Evolutionary conservation across 2,888 invertebrate genomes (phyloP).

Genomic region (Zygogramma bicolorata): DNA sequence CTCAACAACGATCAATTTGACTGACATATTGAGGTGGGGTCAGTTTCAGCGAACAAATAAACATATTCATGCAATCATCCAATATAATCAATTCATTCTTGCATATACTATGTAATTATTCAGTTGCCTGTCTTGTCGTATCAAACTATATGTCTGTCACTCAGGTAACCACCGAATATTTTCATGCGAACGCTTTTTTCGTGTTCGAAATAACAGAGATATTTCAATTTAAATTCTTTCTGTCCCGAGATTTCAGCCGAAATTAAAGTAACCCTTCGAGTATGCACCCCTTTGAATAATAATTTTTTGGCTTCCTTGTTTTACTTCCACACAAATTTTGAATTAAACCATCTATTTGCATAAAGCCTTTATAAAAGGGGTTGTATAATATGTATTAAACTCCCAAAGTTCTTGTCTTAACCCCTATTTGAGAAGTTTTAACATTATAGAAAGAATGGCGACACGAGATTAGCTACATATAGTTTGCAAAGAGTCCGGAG

Average conservation of each 20-base stretch:
- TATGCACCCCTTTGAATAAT: constrained; percentile 49
- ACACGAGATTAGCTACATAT: constrained; percentile 36
- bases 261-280: constrained; percentile 19
- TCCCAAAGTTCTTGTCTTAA: constrained; percentile 44
- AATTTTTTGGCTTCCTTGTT: constrained; percentile 51
- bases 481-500: constrained; percentile 18
- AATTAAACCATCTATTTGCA: constrained; percentile 54
- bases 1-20: too few species aligned
- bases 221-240: constrained; percentile 25
- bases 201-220: constrained; percentile 1
- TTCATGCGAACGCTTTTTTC: neutral
- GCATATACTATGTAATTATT: neutral
- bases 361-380: constrained; percentile 49
- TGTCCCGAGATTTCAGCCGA: constrained; percentile 14
- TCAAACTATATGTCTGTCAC: neutral
- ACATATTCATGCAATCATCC: too few species aligned
- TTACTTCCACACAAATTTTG: constrained; percentile 47
- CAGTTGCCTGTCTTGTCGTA: neutral
- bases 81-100: too few species aligned
- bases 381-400: constrained; percentile 46
- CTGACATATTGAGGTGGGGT: too few species aligned
- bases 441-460: constrained; percentile 40
- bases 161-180: neutral
- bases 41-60: too few species aligned
- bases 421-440: constrained; percentile 44